These are phyloP conservation scores for Clarias gariepinus DNA, from an alignment of 2,113 vertebrate species.

Conservation along the genomic window DNA sequence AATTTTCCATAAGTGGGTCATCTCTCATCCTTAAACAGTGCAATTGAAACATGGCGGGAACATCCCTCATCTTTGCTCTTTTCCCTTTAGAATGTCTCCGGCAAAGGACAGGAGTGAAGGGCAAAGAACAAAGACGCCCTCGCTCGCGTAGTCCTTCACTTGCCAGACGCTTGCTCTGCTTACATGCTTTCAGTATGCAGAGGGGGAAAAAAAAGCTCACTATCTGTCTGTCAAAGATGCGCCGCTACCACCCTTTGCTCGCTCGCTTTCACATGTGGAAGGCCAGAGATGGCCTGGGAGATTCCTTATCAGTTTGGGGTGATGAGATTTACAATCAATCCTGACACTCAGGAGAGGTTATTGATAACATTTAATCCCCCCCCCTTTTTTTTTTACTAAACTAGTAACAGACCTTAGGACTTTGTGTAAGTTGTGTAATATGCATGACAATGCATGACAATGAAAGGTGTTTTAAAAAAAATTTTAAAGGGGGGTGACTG, in stretches of 20 bases:
- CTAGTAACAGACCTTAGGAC: slow-evolving; percentile 30
- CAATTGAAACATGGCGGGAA: slow-evolving; percentile 25
- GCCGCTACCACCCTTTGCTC: not conserved
- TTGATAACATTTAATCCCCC: slow-evolving; percentile 33
- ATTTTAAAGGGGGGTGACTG: not conserved
- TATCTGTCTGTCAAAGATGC: slow-evolving; percentile 48
- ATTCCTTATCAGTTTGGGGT: slow-evolving; percentile 47
- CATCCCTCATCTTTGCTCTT: slow-evolving; percentile 32
- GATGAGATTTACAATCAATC: slow-evolving; percentile 49
- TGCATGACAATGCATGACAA: not conserved
- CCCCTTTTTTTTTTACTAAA: slow-evolving; percentile 25
- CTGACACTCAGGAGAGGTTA: slow-evolving; percentile 42
- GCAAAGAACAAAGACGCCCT: slow-evolving; percentile 41
- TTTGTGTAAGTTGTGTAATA: not conserved
- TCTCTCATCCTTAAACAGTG: slow-evolving; percentile 40
- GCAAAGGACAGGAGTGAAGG: slow-evolving; percentile 54
- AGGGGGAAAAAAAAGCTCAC: not conserved
- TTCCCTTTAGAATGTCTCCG: slow-evolving; percentile 24
- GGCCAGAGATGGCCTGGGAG: slow-evolving; percentile 38
- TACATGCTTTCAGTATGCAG: slow-evolving; percentile 25
- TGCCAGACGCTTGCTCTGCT: slow-evolving; percentile 30
- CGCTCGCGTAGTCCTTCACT: slow-evolving; percentile 37
- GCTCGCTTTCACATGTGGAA: not conserved
- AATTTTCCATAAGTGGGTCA: slow-evolving; percentile 30
- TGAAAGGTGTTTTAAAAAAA: not conserved